Evolutionary conservation across 1,140 invertebrate genomes (phyloP).

Genomic region (Odontomachus brunneus): DNA sequence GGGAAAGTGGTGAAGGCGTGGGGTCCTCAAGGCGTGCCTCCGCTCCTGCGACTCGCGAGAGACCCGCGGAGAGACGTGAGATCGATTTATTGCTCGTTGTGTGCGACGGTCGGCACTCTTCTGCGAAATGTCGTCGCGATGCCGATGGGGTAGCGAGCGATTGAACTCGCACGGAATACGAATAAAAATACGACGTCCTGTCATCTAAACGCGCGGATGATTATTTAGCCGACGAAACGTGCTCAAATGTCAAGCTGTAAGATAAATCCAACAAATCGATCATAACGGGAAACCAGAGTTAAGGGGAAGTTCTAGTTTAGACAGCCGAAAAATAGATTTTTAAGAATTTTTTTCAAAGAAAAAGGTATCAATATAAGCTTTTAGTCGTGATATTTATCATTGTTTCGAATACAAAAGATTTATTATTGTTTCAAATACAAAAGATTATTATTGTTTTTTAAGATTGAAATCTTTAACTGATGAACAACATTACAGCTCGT

Average conservation of each 20-base stretch:
- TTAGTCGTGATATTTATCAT: too few species aligned
- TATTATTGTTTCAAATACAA: too few species aligned
- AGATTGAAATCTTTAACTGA: too few species aligned
- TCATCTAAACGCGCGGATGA: slow-evolving; percentile 6
- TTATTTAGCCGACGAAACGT: slow-evolving; percentile 4
- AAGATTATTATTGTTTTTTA: too few species aligned
- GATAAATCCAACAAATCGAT: slow-evolving; percentile 13
- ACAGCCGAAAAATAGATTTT: too few species aligned
- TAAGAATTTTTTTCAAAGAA: too few species aligned
- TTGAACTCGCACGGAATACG: neutral
- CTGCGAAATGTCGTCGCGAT: slow-evolving; percentile 24
- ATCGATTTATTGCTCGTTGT: slow-evolving; percentile 52
- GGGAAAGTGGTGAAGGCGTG: slow-evolving; percentile 15
- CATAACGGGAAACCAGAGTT: neutral
- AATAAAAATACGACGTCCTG: slow-evolving; percentile 28
- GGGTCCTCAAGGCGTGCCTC: slow-evolving; percentile 18
- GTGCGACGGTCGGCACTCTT: slow-evolving; percentile 17
- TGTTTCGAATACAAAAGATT: too few species aligned
- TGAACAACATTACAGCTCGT: too few species aligned
- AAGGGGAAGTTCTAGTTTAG: too few species aligned
- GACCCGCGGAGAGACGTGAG: slow-evolving; percentile 25
- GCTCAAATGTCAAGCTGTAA: neutral
- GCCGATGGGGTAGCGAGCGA: neutral
- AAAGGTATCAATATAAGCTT: too few species aligned
- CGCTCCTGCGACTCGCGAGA: slow-evolving; percentile 47